Evolutionary conservation across 2,797 vertebrate genomes (phyloP), one percentile per base, ranked within the genome.

Genomic region (Pelobates cultripes): DNA sequence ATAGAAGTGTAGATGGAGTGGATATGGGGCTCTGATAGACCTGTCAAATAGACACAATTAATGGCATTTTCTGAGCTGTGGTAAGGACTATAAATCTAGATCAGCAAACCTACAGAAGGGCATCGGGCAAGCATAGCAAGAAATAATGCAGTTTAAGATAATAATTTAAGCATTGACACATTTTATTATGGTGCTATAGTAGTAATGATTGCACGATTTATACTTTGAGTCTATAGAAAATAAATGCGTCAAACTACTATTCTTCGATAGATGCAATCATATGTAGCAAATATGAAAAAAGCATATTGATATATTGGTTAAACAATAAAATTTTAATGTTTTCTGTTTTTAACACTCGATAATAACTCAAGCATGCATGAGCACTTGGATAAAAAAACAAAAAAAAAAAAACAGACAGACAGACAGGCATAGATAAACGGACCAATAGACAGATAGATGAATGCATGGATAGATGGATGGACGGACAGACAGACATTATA

Each of bases 1-100:
- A 53, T 45, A 12, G 43, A 79, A 47, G 17, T 72, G 68, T 63
- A 41, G 41, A 79, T 72, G 41, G 17, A 67, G n/a, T 72, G 53
- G 51, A 43, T n/a, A 77, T 67, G 55, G 69, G 51, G 1, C 74
- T 76, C 60, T 72, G 69, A 75, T 63, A 75, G 66, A 81, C 40
- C 74, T 81, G 80, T 77, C 80, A 76, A 47, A 70, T 77, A 72
- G 71, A 77, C 40, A 75, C 57, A 78, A 63, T 76, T 45, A 61
- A 77, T 76, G 60, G 73, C 17, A 51, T 75, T 69, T 42, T 76
- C 44, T 51, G 55, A 28, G 45, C 67, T 71, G 69, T 28, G 68
- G 73, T 64, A 61, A 28, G 41, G 44, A 51, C 55, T 43, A 81
- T 81, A 64, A 70, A 81, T 81, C 68, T 53, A 42, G 6, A 14